Evolutionary conservation across 2,888 invertebrate genomes (phyloP).

Genomic region (Lithophane leautieri): DNA sequence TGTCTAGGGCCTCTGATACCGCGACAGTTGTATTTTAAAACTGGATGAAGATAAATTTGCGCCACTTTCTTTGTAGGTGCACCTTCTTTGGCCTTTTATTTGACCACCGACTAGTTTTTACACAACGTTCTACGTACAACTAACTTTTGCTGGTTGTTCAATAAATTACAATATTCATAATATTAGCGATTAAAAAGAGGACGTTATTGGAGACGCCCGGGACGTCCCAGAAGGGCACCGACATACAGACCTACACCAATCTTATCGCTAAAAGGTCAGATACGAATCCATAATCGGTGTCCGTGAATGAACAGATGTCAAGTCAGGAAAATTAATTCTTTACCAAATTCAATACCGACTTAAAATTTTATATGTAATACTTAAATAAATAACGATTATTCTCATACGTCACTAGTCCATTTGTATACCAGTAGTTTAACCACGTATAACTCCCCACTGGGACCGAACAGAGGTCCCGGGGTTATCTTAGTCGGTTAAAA

Average conservation of each 20-base stretch:
- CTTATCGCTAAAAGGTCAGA: neutral
- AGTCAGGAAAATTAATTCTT: neutral
- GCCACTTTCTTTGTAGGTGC: too few species aligned
- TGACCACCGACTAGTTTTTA: too few species aligned
- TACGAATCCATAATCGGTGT: neutral
- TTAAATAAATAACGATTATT: conserved; percentile 12
- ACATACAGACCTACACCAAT: neutral
- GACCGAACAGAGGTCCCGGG: conserved; percentile 31
- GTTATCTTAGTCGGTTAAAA: conserved; percentile 62
- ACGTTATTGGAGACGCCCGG: neutral
- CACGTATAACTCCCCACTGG: conserved; percentile 7
- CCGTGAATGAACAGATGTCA: neutral
- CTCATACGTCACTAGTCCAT: conserved; percentile 51
- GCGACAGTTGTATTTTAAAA: too few species aligned
- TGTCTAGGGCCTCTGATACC: too few species aligned
- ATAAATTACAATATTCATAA: conserved; percentile 1
- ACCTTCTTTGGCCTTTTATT: too few species aligned
- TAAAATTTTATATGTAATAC: neutral
- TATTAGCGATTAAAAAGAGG: too few species aligned
- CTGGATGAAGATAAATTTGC: too few species aligned
- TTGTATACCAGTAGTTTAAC: conserved; percentile 16
- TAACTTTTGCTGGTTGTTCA: too few species aligned
- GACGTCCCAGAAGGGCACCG: neutral
- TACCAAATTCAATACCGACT: neutral
- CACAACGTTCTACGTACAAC: too few species aligned